phyloP scores from a whole-genome alignment of 92 coral and sea anemone genomes.

The Zoanthus sansibaricus region DNA sequence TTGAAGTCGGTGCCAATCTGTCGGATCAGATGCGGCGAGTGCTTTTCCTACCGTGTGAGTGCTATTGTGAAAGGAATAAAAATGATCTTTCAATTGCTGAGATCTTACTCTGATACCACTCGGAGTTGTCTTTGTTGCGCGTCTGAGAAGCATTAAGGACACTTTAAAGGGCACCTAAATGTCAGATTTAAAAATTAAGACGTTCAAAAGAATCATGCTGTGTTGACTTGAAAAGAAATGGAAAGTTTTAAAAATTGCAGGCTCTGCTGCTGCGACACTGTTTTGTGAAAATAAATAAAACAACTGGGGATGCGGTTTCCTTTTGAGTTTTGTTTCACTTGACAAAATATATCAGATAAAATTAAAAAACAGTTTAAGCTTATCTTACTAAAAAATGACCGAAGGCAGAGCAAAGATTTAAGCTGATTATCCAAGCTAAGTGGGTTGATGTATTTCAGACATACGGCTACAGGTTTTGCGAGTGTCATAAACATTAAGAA shows the following conservation, averaged over 20 bases:
- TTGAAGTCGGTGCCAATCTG: constrained; percentile 19
- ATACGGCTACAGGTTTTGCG: background rate
- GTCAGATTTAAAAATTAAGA: background rate
- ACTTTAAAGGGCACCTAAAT: background rate
- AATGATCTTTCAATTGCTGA: background rate
- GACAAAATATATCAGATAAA: background rate
- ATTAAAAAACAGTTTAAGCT: background rate
- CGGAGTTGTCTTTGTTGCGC: background rate
- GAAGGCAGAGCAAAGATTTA: background rate
- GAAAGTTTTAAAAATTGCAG: too few relatives aligned
- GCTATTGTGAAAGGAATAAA: background rate
- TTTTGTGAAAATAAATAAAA: too few relatives aligned
- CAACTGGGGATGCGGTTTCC: too few relatives aligned
- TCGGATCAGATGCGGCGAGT: background rate
- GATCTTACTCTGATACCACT: background rate
- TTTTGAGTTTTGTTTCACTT: too few relatives aligned
- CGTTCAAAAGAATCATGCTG: too few relatives aligned
- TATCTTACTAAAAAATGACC: background rate
- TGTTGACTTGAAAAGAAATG: too few relatives aligned
- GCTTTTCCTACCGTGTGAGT: background rate
- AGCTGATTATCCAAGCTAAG: background rate
- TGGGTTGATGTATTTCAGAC: background rate
- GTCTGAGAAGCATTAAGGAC: constrained; percentile 16
- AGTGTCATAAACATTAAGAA: background rate
- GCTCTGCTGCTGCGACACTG: too few relatives aligned